Percentiles rank a stretch among this genome's conserved stretches.
phyloP scores from a whole-genome alignment of 2,797 vertebrate genomes.

The Lophura swinhoii region DNA sequence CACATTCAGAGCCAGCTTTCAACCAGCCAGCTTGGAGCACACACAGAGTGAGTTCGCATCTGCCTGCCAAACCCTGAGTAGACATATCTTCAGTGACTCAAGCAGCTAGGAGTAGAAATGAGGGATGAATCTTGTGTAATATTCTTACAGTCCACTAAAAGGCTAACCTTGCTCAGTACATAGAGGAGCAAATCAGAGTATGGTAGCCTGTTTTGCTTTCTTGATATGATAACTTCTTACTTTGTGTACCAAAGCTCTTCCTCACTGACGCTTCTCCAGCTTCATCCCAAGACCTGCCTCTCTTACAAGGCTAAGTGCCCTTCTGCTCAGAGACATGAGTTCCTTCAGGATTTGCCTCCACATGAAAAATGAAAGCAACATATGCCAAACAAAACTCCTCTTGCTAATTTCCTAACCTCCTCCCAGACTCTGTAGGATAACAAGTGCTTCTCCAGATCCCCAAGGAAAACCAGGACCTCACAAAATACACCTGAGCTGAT shows the following conservation, averaged over 20 bases:
- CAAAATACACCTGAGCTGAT: not conserved
- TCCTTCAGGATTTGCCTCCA: not conserved
- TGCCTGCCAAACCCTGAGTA: conserved; percentile 44
- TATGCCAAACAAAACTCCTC: not conserved
- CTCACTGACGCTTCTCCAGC: not conserved
- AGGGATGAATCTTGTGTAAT: conserved; percentile 7
- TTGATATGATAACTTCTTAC: not conserved
- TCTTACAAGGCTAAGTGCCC: not conserved
- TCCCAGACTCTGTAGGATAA: not conserved
- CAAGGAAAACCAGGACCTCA: not conserved
- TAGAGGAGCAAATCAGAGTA: not conserved
- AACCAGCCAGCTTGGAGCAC: not conserved
- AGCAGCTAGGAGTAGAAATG: not conserved
- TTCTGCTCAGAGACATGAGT: not conserved
- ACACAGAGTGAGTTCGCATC: not conserved
- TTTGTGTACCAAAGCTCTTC: conserved; percentile 6
- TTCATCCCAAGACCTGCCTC: not conserved
- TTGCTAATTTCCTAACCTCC: not conserved
- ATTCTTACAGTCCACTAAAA: conserved; percentile 1
- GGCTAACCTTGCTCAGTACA: not conserved
- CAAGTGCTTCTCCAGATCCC: not conserved
- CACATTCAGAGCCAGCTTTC: conserved; percentile 19
- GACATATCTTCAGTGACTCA: conserved; percentile 59
- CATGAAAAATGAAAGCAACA: not conserved
- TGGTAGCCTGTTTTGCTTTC: not conserved